Evolutionary conservation across 2,888 invertebrate species (phyloP), one percentile per base, ranked within the genome.

Genomic region (Campoplex nolae): DNA sequence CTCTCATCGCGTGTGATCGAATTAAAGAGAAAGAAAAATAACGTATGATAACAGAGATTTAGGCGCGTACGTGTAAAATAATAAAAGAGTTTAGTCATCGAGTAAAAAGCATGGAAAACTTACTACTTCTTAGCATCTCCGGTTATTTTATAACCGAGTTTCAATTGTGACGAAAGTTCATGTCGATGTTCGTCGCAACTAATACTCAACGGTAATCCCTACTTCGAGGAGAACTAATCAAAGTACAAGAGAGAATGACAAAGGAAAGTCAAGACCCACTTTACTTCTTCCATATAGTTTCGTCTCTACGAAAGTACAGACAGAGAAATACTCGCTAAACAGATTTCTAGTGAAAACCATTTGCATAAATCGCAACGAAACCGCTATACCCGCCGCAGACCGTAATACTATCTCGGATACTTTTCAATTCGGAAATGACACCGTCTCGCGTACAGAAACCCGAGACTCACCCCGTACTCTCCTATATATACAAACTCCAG

Each of bases 371-470:
- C 65, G 32, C 67, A 18, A 77, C 45, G 38, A 58, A 51, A 35
- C 38, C 45, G 28, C 35, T 42, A n/a, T 76, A 42, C 23, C 62
- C 32, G 8, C 56, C 32, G 16, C 56, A 32, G 11, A 58, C 18
- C 62, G 58, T 62, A 62, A 28, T 76, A 62, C 42, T 18, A 16
- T 68, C 56, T 75, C 58, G 74, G 56, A 58, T 38, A 81, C 81
- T 73, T 85, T 81, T 85, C 76, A 76, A 85, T 85, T 77, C 76
- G 54, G 42, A 73, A 85, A 85, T 85, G 67, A 81, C 32, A 79
- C 56, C 54, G 84, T 81, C 76, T 65, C 76, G 76, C 9, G 45
- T 35, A 62, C 18, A 54, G 81, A 71, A 81, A 81, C 42, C 67
- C 73, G 65, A 77, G 81, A 77, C 51, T 48, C 48, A 16, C 58